Conservation (phyloP, 2,797 vertebrate species). For the Spheniscus humboldti region DNA sequence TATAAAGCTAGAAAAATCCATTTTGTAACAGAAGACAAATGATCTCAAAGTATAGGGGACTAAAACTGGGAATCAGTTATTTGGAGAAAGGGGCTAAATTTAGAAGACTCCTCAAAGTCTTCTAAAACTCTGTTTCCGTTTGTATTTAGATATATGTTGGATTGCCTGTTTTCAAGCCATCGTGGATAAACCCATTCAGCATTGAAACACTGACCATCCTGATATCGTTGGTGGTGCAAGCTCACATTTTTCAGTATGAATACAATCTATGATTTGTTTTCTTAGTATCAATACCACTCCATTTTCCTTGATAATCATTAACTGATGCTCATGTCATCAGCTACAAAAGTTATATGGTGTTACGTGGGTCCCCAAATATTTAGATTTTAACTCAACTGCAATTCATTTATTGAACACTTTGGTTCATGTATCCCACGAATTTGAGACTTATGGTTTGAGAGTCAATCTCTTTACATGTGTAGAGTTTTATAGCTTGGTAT, state of each 20-base stretch:
- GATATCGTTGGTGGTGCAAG: background rate
- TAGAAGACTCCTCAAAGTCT: background rate
- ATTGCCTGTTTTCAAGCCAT: background rate
- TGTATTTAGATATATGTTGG: background rate
- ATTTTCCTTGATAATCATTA: background rate
- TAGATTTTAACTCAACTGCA: background rate
- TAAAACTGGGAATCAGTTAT: background rate
- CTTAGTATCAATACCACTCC: background rate
- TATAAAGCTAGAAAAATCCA: background rate
- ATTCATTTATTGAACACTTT: background rate
- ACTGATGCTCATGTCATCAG: background rate
- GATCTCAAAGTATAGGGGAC: background rate
- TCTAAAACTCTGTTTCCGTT: background rate
- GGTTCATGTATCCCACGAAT: background rate
- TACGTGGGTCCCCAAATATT: background rate
- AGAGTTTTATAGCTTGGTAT: background rate
- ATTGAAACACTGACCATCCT: background rate
- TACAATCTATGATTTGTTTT: background rate
- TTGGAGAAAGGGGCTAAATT: background rate
- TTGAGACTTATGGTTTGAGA: background rate
- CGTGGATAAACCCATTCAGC: background rate
- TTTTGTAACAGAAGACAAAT: background rate
- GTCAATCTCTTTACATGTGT: background rate
- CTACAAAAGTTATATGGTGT: background rate
- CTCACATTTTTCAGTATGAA: background rate